Evolutionary conservation across 2,113 vertebrate species (phyloP).

Genomic region (Jaculus jaculus): DNA sequence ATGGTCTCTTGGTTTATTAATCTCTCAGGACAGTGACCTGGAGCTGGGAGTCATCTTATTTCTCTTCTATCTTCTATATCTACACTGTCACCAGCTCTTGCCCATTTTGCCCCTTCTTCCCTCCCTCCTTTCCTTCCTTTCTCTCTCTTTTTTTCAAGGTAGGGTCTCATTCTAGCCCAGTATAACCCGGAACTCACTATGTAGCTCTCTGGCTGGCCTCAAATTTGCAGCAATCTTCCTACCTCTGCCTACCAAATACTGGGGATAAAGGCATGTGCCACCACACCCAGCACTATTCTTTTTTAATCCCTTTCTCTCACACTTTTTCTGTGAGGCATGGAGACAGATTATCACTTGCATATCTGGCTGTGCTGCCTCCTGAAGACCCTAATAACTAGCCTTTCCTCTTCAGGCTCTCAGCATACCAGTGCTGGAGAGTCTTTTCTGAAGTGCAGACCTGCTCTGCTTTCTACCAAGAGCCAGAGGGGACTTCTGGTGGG

Average conservation of each 20-base stretch:
- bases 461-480: neutral
- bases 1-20: neutral
- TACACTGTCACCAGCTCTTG: neutral
- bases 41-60: neutral
- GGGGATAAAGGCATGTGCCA: too few species aligned
- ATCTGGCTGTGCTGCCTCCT: accelerated
- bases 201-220: too few species aligned
- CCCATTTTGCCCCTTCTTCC: too few species aligned
- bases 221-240: too few species aligned
- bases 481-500: accelerated
- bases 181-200: too few species aligned
- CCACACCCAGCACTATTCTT: too few species aligned
- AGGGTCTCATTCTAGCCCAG: too few species aligned
- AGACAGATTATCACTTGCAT: accelerated
- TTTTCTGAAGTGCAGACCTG: neutral
- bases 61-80: neutral
- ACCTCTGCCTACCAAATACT: too few species aligned
- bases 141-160: too few species aligned
- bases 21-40: neutral
- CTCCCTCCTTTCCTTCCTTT: too few species aligned
- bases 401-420: too few species aligned
- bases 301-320: neutral
- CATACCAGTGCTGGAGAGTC: neutral
- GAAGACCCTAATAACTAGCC: neutral
- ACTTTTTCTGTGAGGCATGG: neutral